These are phyloP conservation scores for Liopterus haemorrhoidalis DNA, from an alignment of 2,888 invertebrate genomes.

Conservation along the genomic window DNA sequence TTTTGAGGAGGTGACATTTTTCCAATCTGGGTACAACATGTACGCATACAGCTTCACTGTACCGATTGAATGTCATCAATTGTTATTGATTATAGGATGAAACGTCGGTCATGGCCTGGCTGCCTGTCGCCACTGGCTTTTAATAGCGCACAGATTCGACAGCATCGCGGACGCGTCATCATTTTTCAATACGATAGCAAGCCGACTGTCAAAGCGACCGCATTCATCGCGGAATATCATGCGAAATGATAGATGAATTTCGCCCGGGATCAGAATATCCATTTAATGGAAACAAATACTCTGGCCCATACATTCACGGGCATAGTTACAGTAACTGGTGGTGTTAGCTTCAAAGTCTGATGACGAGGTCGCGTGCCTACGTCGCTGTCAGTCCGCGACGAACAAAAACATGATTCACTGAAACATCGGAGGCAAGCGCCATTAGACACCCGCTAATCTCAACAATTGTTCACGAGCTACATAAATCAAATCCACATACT, in stretches of 20 bases:
- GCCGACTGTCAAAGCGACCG: conserved; percentile 30
- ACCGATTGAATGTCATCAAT: conserved; percentile 19
- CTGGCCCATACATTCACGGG: neutral
- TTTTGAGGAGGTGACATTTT: neutral
- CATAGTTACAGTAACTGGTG: no score
- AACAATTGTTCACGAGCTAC: conserved; percentile 12
- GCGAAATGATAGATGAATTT: conserved; percentile 15
- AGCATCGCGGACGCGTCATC: conserved; percentile 13
- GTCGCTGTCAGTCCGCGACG: conserved; percentile 11
- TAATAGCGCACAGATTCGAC: conserved; percentile 13
- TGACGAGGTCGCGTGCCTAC: conserved; percentile 17
- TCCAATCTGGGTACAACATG: no score
- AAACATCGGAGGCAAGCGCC: conserved; percentile 6
- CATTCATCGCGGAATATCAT: conserved; percentile 21
- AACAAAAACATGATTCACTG: conserved; percentile 19
- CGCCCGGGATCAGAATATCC: neutral
- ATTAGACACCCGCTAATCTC: conserved; percentile 12
- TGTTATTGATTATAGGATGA: conserved; percentile 19
- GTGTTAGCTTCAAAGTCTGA: neutral
- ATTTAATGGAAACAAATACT: conserved; percentile 7
- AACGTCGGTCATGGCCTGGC: conserved; percentile 13
- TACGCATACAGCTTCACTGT: no score
- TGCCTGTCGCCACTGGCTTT: conserved; percentile 16
- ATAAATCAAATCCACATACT: neutral
- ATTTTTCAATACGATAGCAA: conserved; percentile 25